Evolutionary conservation across 2,888 invertebrate genomes (phyloP), one percentile per base, ranked within the genome.

Genomic region (Leucophenga montana): DNA sequence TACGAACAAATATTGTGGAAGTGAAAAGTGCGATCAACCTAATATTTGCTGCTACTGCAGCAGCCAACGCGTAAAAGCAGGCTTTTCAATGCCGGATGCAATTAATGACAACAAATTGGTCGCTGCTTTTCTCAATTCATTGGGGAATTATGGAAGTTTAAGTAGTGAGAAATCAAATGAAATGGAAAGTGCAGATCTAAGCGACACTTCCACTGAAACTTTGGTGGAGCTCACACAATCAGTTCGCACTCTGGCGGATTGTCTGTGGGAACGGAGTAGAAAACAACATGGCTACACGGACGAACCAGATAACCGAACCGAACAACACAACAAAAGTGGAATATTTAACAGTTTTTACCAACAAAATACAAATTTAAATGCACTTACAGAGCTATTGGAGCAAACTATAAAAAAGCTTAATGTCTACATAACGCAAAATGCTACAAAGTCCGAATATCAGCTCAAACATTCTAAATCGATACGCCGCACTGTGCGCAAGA

Each of bases 321-420:
- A n/a, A 8, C 39, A 39, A 13, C 14, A 14, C 6, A n/a, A 16
- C 31, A 18, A 57, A n/a, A 57, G 11, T n/a, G 39, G 8, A 18
- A 4, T 6, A 61, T 1, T 18, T 11, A 39, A 11, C 61, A 9
- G 39, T 39, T 11, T 39, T n/a, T 22, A 39, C 9, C 39, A 3
- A 39, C 39, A 39, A 39, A 39, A 39, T 39, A 11, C 1, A 3
- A 50, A 14, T 16, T 50, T 27, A 18, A 64, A 48, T 13, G 59
- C n/a, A 16, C n/a, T 64, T 11, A 48, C 62, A 20, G 8, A 20
- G 9, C n/a, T 64, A 14, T 20, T 64, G 62, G 5, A n/a, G 22
- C 46, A 48, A 48, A 64, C 48, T 46, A 14, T 64, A 27, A 5
- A 46, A 6, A 64, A 64, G 18, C 22, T 64, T 0, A 64, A 64